phyloP scores from a whole-genome alignment of 2,888 invertebrate genomes.

The Erebia aethiops region DNA sequence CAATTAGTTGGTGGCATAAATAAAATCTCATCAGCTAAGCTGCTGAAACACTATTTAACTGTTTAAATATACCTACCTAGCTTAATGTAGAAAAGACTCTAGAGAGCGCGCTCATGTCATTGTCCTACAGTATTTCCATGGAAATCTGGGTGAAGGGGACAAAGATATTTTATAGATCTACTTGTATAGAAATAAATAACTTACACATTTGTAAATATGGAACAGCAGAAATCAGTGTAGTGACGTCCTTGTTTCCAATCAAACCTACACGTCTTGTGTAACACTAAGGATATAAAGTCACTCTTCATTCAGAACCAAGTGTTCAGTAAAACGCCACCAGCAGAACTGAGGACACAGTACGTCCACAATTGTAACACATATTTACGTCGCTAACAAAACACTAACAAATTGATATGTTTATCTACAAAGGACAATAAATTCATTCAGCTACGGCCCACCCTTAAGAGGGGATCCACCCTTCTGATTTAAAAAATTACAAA shows the following conservation, averaged over 20 bases:
- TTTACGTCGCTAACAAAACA: conserved; percentile 76
- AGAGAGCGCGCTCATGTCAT: too few relatives aligned
- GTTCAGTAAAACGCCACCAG: conserved; percentile 63
- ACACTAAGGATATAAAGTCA: conserved; percentile 43
- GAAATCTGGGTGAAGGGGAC: not conserved
- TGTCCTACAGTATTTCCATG: not conserved
- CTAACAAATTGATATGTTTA: conserved; percentile 83
- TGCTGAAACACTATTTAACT: too few relatives aligned
- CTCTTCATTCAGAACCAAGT: conserved; percentile 55
- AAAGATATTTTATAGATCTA: not conserved
- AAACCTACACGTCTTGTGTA: conserved; percentile 16
- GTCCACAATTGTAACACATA: conserved; percentile 74
- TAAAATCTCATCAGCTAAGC: too few relatives aligned
- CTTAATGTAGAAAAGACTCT: too few relatives aligned
- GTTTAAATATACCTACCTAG: too few relatives aligned
- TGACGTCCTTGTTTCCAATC: not conserved
- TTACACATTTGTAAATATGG: not conserved
- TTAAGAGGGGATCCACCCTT: conserved; percentile 81
- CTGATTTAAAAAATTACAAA: conserved; percentile 79
- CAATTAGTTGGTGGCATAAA: too few relatives aligned
- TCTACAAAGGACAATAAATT: conserved; percentile 80
- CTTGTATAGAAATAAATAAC: not conserved
- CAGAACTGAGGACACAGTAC: conserved; percentile 61
- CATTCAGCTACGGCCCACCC: conserved; percentile 77
- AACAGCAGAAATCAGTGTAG: not conserved